phyloP scores from a whole-genome alignment of 1,140 invertebrate genomes.

The Acromyrmex heyeri region DNA sequence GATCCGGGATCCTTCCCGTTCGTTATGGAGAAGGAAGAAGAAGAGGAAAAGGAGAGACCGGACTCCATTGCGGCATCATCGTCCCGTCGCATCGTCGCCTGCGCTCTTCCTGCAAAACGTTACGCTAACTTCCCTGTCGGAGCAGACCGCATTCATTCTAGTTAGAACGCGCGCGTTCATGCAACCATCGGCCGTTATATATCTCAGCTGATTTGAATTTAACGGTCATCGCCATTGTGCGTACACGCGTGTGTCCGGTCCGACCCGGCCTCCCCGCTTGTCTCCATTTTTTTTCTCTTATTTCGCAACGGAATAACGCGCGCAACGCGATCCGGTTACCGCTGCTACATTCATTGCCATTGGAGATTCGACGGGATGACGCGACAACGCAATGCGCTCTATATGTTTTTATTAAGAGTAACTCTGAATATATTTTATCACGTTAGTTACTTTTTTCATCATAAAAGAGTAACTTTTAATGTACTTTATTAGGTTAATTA shows the following conservation, averaged over 20 bases:
- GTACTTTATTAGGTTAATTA: background rate
- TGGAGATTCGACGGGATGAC: background rate
- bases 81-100: slow-evolving; percentile 21
- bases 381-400: background rate
- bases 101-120: slow-evolving; percentile 58
- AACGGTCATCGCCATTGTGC: slow-evolving; percentile 81
- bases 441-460: background rate
- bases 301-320: slow-evolving; percentile 38
- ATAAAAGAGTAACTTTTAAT: background rate
- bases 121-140: slow-evolving; percentile 32
- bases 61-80: slow-evolving; percentile 5
- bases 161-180: slow-evolving; percentile 73
- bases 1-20: slow-evolving; percentile 24
- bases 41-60: background rate
- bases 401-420: slow-evolving; percentile 3
- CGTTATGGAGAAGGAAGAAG: background rate
- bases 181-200: slow-evolving; percentile 76
- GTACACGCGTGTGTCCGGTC: slow-evolving; percentile 46
- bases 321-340: slow-evolving; percentile 20
- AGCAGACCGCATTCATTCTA: slow-evolving; percentile 73
- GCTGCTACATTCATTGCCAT: background rate
- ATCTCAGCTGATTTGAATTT: slow-evolving; percentile 83
- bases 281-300: slow-evolving; percentile 50
- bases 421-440: slow-evolving; percentile 6
- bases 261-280: slow-evolving; percentile 15